These are phyloP conservation scores for Phaetusa simplex DNA, from an alignment of 2,113 vertebrate species.

Conservation along the genomic window DNA sequence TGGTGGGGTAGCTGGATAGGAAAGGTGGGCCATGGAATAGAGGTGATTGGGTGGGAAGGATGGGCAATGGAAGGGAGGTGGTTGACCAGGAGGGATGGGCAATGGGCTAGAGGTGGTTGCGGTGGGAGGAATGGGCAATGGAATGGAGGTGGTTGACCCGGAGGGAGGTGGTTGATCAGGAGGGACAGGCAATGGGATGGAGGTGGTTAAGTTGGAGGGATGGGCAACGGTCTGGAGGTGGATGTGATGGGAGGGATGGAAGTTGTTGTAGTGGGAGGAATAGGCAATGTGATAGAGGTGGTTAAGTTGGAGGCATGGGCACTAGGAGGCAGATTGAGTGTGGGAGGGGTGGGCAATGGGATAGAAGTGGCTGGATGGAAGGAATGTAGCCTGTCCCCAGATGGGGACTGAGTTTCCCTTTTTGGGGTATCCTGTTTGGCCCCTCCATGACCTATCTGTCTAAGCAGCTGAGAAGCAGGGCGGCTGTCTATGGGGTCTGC, in stretches of 20 bases:
- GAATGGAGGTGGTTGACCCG: not conserved
- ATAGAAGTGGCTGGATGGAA: not conserved
- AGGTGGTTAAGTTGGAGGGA: not conserved
- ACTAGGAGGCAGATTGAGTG: not conserved
- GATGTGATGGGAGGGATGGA: not conserved
- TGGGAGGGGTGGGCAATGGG: accelerated
- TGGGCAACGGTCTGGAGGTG: not conserved
- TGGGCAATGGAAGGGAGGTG: too few relatives aligned
- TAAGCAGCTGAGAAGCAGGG: not conserved
- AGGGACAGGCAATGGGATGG: not conserved
- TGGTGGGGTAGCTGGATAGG: not conserved
- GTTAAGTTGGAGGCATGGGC: not conserved
- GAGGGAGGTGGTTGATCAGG: not conserved
- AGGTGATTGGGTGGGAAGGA: not conserved
- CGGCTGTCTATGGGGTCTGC: accelerated
- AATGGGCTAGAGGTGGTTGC: not conserved
- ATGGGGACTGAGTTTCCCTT: not conserved
- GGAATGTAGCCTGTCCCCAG: not conserved
- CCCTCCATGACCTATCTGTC: not conserved
- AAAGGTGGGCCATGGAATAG: not conserved
- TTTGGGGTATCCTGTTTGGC: not conserved
- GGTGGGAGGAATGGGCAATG: too few relatives aligned
- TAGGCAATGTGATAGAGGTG: not conserved
- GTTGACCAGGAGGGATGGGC: not conserved
- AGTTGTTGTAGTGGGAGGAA: not conserved